Base-by-base conservation (phyloP, 2,113 vertebrate genomes). In the Phocoena sinus region DNA sequence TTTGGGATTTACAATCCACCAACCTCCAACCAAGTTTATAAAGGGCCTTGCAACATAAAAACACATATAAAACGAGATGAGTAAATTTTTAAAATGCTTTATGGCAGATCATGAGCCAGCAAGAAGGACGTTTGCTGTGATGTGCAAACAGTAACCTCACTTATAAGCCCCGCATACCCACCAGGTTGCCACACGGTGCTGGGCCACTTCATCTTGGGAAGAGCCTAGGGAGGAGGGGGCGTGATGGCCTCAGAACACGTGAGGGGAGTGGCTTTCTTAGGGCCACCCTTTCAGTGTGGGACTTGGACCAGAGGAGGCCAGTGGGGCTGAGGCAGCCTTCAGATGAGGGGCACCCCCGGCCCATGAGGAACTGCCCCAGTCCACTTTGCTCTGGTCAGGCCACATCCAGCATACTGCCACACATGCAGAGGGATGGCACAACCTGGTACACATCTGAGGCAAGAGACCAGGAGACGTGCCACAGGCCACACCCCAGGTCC, bases 1-100 rank as follows among this genome's bases (percentile, higher is more conserved):
- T 88, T 79, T 80, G 31, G 80, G 92, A 80, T 93, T 91, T 85
- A 76, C 58, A 91, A 93, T 47, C 79, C 74, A 67, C 53, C 79
- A 62, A 31, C 77, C 88, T 60, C 58, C 44, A 76, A 18, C 47
- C 77, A 70, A 76, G 90, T 53, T 38, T 18, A 70, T 6, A 26
- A 44, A 26, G 60, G 33, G 62, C 33, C 41, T 82, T 60, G 25
- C 33, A 28, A 63, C 74, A 83, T 6, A n/a, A 79, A 96, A 71
- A 56, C 36, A 18, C 5, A 15, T 26, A 26, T 2, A 50, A 68
- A 83, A 50, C 7, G 9, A 71, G 71, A 65, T 1, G 47, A 67
- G 26, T 12, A 50, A 10, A 62, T 38, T 12, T 62, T 36, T 58
- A 0, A 47, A 5, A 31, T 63, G 31, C 41, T 53, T 67, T 53